Evolutionary conservation across 2,113 vertebrate species (phyloP).

Genomic region (Junco hyemalis): DNA sequence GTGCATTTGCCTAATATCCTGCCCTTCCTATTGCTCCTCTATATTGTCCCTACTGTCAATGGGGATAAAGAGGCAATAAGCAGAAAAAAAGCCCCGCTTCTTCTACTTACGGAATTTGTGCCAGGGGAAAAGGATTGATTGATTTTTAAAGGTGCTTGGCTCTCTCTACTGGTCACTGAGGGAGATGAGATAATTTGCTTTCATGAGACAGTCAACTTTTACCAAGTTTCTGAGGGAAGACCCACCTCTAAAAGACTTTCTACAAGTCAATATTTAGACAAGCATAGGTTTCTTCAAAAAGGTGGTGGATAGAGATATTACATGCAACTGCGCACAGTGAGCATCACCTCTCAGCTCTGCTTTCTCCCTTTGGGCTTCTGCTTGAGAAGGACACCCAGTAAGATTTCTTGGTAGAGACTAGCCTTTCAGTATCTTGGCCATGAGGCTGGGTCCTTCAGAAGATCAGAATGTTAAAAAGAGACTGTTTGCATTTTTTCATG

Average conservation of each 20-base stretch:
- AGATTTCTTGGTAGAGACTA: background rate
- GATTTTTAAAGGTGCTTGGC: slow-evolving; percentile 12
- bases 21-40: background rate
- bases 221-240: background rate
- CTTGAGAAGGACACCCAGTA: background rate
- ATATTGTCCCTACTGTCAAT: background rate
- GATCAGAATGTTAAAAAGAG: background rate
- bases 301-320: fast-evolving
- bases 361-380: background rate
- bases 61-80: background rate
- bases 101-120: background rate
- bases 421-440: background rate
- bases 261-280: background rate
- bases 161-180: background rate
- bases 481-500: background rate
- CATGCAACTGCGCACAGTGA: background rate
- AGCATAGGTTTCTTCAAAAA: background rate
- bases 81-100: fast-evolving
- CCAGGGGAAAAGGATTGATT: background rate
- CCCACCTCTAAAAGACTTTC: background rate
- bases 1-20: background rate
- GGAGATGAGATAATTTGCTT: background rate
- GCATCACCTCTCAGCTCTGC: background rate
- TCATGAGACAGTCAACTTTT: background rate
- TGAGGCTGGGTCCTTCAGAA: background rate